These are phyloP conservation scores for Sarcophaga peregrina DNA, from an alignment of 1,140 invertebrate genomes.

Conservation along the genomic window DNA sequence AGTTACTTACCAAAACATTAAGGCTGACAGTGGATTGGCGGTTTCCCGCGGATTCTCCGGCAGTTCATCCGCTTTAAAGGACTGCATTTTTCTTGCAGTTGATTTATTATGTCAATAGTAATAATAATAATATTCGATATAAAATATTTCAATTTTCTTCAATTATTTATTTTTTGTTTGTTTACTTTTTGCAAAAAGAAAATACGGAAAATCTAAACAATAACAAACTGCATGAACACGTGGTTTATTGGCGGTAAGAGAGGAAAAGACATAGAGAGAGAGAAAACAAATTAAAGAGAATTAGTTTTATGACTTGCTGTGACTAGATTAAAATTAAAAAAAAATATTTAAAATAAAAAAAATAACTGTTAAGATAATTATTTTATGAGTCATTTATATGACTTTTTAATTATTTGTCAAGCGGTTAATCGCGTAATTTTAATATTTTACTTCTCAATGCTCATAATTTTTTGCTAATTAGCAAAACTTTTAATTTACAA, in stretches of 20 bases:
- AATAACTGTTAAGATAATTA: background rate
- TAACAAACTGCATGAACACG: constrained; percentile 17
- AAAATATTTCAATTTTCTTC: background rate
- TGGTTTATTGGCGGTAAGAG: background rate
- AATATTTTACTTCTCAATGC: too few relatives aligned
- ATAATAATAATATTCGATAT: background rate
- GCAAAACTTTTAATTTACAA: too few relatives aligned
- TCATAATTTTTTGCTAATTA: too few relatives aligned
- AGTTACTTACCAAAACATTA: constrained; percentile 61
- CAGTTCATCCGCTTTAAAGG: constrained; percentile 60
- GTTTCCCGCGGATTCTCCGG: constrained; percentile 62
- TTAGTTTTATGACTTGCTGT: background rate
- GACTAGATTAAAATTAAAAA: constrained; percentile 5
- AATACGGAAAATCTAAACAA: background rate
- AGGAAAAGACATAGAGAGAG: background rate
- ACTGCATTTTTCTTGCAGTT: constrained; percentile 55
- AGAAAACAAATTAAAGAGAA: background rate
- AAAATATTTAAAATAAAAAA: background rate
- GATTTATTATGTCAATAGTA: constrained; percentile 31
- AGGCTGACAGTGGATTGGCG: constrained; percentile 57
- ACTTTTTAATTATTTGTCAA: background rate
- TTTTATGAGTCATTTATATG: constrained; percentile 1
- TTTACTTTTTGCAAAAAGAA: background rate
- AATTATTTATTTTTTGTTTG: background rate
- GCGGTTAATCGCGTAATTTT: background rate